phyloP scores from a whole-genome alignment of 2,888 invertebrate genomes.

The Toxonevra muliebris region DNA sequence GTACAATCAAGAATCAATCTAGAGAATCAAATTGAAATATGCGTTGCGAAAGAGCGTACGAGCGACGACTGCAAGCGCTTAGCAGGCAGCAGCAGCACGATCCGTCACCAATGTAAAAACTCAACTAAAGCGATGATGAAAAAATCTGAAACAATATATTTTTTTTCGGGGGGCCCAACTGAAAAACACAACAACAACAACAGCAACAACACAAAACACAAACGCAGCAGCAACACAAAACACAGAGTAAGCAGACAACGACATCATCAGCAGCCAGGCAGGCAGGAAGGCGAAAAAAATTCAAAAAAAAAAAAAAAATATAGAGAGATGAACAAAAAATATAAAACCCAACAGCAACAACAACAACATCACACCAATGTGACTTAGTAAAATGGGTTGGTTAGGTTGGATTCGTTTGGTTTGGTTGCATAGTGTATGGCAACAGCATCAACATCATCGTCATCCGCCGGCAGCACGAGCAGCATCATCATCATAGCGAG shows the following conservation, averaged over 20 bases:
- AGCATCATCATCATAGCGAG: slow-evolving; percentile 10
- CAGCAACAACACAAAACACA: slow-evolving; percentile 10
- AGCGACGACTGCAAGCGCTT: slow-evolving; percentile 37
- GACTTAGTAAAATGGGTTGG: slow-evolving; percentile 2
- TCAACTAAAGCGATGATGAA: slow-evolving; percentile 66
- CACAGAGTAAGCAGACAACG: slow-evolving; percentile 16
- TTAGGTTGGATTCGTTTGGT: too few relatives aligned
- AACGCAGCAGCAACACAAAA: slow-evolving; percentile 17
- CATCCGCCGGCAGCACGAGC: slow-evolving; percentile 17
- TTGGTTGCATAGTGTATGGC: not conserved
- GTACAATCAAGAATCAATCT: too few relatives aligned
- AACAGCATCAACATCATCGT: slow-evolving; percentile 17
- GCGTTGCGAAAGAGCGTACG: slow-evolving; percentile 35
- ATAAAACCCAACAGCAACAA: slow-evolving; percentile 20
- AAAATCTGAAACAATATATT: slow-evolving; percentile 67
- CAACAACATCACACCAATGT: not conserved
- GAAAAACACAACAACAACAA: slow-evolving; percentile 26
- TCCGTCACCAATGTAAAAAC: slow-evolving; percentile 67
- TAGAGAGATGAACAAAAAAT: slow-evolving; percentile 27
- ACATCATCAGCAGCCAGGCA: slow-evolving; percentile 29
- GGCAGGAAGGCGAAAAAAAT: slow-evolving; percentile 17
- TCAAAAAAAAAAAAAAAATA: slow-evolving; percentile 14
- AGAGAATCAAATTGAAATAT: too few relatives aligned
- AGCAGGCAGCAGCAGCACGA: slow-evolving; percentile 53
- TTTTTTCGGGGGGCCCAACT: slow-evolving; percentile 58